Percentiles rank a stretch among this genome's conserved stretches.
Evolutionary conservation across 2,113 vertebrate species (phyloP).

Genomic region (Egretta garzetta): DNA sequence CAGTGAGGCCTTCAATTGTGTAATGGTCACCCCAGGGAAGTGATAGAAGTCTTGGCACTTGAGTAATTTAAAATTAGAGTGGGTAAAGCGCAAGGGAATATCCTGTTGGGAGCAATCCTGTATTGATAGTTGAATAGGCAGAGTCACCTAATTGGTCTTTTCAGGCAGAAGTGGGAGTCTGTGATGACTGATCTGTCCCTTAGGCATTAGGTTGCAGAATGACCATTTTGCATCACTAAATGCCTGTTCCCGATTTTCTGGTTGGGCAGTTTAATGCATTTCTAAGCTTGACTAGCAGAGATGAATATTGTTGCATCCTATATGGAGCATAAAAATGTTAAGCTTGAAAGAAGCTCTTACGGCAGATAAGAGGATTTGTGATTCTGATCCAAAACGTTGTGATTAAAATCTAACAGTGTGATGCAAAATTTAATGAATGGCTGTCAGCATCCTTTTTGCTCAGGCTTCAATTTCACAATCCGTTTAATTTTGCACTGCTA

Average conservation of each 20-base stretch:
- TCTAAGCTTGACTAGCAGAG: slow-evolving; percentile 62
- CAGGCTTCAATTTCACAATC: not conserved
- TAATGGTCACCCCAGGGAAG: slow-evolving; percentile 61
- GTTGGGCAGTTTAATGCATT: slow-evolving; percentile 69
- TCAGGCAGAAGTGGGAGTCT: slow-evolving; percentile 64
- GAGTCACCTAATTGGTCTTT: slow-evolving; percentile 68
- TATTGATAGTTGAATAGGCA: slow-evolving; percentile 65
- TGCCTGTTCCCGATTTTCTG: slow-evolving; percentile 69
- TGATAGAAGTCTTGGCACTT: slow-evolving; percentile 64
- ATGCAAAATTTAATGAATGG: slow-evolving; percentile 32
- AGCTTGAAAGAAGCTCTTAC: slow-evolving; percentile 40
- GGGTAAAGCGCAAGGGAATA: slow-evolving; percentile 64
- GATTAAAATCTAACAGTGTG: slow-evolving; percentile 60
- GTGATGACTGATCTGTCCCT: slow-evolving; percentile 66
- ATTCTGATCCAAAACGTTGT: slow-evolving; percentile 47
- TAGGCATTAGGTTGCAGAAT: slow-evolving; percentile 59
- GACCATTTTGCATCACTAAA: slow-evolving; percentile 71
- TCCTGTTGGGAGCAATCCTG: slow-evolving; percentile 66
- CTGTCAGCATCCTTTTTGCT: slow-evolving; percentile 38
- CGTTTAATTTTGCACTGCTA: not conserved
- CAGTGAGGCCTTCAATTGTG: slow-evolving; percentile 29
- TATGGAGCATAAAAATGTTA: slow-evolving; percentile 52
- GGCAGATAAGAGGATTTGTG: slow-evolving; percentile 55
- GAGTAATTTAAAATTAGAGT: slow-evolving; percentile 72
- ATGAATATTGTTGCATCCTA: slow-evolving; percentile 64